Conservation (phyloP, 2,888 invertebrate species). For the Pecten maximus region DNA sequence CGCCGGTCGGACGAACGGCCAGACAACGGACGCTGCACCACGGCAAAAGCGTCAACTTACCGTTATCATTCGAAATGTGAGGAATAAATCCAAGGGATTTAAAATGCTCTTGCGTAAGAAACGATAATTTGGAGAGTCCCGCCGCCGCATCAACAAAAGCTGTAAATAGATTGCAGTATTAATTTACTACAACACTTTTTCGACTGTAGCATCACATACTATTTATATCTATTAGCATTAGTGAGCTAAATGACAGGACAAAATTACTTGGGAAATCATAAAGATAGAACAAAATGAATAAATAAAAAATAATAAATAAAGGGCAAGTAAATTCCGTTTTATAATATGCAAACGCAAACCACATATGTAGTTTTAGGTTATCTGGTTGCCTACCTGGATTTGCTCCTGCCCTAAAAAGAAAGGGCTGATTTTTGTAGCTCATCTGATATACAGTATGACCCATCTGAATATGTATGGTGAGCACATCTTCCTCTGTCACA, state of each 20-base stretch:
- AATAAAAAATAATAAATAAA: too few relatives aligned
- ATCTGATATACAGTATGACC: constrained; percentile 80
- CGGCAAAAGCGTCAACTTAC: background rate
- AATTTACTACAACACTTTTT: background rate
- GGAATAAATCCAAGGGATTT: background rate
- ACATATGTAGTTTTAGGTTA: background rate
- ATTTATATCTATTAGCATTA: too few relatives aligned
- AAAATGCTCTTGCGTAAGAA: background rate
- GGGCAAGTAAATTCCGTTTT: too few relatives aligned
- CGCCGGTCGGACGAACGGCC: too few relatives aligned
- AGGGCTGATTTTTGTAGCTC: constrained; percentile 76
- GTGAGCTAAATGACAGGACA: too few relatives aligned
- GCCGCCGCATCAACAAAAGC: background rate
- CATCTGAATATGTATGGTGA: constrained; percentile 80
- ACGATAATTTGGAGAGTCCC: background rate
- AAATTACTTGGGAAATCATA: too few relatives aligned
- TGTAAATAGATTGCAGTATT: background rate
- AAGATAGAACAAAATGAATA: too few relatives aligned
- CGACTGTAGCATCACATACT: too few relatives aligned
- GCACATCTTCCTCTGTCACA: constrained; percentile 73
- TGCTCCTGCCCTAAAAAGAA: constrained; percentile 90
- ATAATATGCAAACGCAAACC: too few relatives aligned
- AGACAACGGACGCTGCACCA: too few relatives aligned
- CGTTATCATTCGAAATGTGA: background rate
- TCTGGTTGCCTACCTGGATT: constrained; percentile 88